phyloP scores from a whole-genome alignment of 2,888 invertebrate species.

The Boloria selene region DNA sequence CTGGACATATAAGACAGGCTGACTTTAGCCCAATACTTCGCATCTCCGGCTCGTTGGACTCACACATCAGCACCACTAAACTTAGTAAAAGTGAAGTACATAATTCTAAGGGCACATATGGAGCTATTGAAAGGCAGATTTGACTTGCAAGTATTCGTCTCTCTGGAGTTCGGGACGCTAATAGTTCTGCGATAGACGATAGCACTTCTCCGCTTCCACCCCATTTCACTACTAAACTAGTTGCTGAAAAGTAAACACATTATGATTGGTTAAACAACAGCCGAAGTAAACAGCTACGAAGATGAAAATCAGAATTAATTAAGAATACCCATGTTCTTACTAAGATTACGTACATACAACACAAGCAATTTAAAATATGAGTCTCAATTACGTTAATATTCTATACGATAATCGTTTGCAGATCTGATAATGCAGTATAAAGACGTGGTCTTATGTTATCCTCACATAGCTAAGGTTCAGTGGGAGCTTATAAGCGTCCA shows the following conservation, averaged over 20 bases:
- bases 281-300: too few species aligned
- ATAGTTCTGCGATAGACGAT: conserved; percentile 69
- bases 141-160: conserved; percentile 69
- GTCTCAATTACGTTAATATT: too few species aligned
- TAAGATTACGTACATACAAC: too few species aligned
- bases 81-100: conserved; percentile 75
- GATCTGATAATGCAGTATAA: too few species aligned
- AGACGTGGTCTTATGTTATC: too few species aligned
- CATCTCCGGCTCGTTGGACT: conserved; percentile 70
- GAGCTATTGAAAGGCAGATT: conserved; percentile 71
- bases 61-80: conserved; percentile 74
- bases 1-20: conserved; percentile 69
- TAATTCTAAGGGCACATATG: conserved; percentile 72
- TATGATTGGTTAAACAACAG: not conserved
- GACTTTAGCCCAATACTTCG: conserved; percentile 67
- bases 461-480: too few species aligned
- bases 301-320: too few species aligned
- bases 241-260: conserved; percentile 78
- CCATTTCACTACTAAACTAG: conserved; percentile 75
- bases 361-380: not conserved
- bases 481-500: too few species aligned
- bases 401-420: too few species aligned
- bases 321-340: too few species aligned
- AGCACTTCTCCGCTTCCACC: conserved; percentile 74
- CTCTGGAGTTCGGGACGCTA: conserved; percentile 66